Base-by-base conservation (phyloP, 2,797 vertebrate genomes). In the Rhabdophis nuchalis region DNA sequence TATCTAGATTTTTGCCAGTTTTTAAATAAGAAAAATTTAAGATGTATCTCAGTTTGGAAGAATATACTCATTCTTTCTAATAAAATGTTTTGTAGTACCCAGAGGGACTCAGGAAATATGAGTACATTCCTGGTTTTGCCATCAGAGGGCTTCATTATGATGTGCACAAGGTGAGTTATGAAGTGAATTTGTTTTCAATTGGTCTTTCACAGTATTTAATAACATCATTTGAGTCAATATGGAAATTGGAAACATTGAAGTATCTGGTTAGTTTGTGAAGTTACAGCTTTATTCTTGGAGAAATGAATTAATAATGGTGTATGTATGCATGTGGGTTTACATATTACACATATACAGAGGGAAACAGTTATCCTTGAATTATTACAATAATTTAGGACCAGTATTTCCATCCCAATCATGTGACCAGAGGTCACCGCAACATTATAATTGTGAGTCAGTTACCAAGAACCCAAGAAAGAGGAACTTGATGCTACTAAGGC, bases 61-160 rank as follows among this genome's bases (percentile, higher is more conserved):
- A 23, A 20, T 61, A 41, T 46, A 53, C 58, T 89, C 20, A 92
- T 64, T 29, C 52, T 68, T 93, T 88, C 87, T 85, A 29, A 18
- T 91, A 36, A 8, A 85, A 92, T 92, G 25, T 90, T 87, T 95
- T 95, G 14, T 94, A 98, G 98, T 98, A 98, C 95, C 98, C 98
- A 27, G 97, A 98, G 92, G 97, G 96, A 3, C 97, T 98, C 91
- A 97, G 94, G 25, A 98, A 97, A 92, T 98, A 98, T 53, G 97
- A 98, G 90, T 98, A 98, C 91, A 97, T 98, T 93, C 98, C 98
- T 57, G 97, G 95, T 52, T 98, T 98, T 96, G 98, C 98, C 82
- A 98, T 98, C 93, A 97, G 98, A 1, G 98, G 98, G 4, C 98
- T 98, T 91, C 98, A 98, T 95, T 98, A 98, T 7, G 98, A 98